Base-by-base conservation (phyloP, 2,797 vertebrate genomes). In the Acanthiza pusilla region DNA sequence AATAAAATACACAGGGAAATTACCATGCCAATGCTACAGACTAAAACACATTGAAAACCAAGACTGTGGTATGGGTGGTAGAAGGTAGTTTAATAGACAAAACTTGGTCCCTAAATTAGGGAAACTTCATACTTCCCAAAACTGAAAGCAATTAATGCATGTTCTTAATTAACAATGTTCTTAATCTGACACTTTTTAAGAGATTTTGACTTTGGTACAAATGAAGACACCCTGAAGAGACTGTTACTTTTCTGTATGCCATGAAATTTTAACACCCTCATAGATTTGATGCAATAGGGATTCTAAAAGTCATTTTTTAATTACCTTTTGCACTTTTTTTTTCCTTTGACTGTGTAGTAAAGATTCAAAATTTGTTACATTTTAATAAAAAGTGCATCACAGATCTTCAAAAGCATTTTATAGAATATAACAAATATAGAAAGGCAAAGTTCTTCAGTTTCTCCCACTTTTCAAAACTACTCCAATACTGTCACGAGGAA, bases 131-230 rank as follows among this genome's bases (percentile, higher is more conserved):
- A 9, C 16, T 43, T n/a, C 50, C 62, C 43, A 30, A 13, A 25
- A 70, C 5, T 29, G 42, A n/a, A n/a, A 84, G 79, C 40, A 92
- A 91, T 63, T 75, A 27, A 81, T 42, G 62, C 26, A 7, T 50
- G 32, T 26, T 32, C 30, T 57, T 25, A 25, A 73, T 48, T 34
- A 48, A 34, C 7, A 17, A 21, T 10, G 4, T 26, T 57, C 43
- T 82, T 95, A 93, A 94, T 92, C 96, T 95, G 94, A 96, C 55
- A 88, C 20, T 93, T 95, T 92, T 84, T 95, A 97, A 88, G 78
- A 97, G 76, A 91, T 23, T 94, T 85, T 90, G 76, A 89, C 83
- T 97, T 94, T 89, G 57, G 89, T 58, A 82, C 34, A 96, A 92
- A 95, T 55, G 71, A 89, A 76, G 10, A 74, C 88, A 10, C 60